Base-by-base conservation (phyloP, 2,888 invertebrate species). In the Lissonota sp. region DNA sequence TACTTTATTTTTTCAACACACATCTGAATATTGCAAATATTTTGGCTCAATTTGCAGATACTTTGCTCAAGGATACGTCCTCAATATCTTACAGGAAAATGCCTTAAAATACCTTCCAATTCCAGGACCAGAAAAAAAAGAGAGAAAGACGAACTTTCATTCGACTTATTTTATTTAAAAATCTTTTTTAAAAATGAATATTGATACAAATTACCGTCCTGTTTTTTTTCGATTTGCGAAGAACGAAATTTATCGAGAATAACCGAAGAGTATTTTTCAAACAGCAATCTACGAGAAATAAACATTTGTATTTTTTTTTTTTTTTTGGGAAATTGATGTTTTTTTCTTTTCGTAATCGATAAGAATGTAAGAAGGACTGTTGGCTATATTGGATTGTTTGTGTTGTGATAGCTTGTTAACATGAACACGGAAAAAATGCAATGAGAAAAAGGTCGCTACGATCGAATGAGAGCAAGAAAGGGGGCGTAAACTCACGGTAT, bases 41-140 rank as follows among this genome's bases (percentile, higher is more conserved):
- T 8, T 57, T 46, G 46, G 64, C 51, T 44, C 37, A 55, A 60
- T 58, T 60, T 49, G 57, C 49, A 14, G 12, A 64, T 46, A 49
- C 69, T 69, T 74, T 74, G 74, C 46, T 42, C 57, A 74, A 67
- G 53, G 53, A 69, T 44, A 69, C 49, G 39, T 39, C 53, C 6
- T 14, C 40, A n/a, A 6, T 8, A n/a, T n/a, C 49, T 7, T 51
- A 8, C 49, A n/a, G 49, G 10, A 49, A 49, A 49, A 5, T 2
- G 3, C 26, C 26, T 26, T 3, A 26, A 26, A 26, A 26, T 26
- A 26, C 26, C 26, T 26, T 26, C 26, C 1, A 26, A 2, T 26
- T 26, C 26, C 26, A 26, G 26, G 26, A 26, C 3, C n/a, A n/a
- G 26, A 26, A 1, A 26, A 26, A 26, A 26, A 26, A 26, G 1